A percentile compares a stretch with the other conserved stretches of the same genome.
These are phyloP conservation scores for Cygnus atratus DNA, from an alignment of 2,113 vertebrate genomes.

Conservation along the genomic window DNA sequence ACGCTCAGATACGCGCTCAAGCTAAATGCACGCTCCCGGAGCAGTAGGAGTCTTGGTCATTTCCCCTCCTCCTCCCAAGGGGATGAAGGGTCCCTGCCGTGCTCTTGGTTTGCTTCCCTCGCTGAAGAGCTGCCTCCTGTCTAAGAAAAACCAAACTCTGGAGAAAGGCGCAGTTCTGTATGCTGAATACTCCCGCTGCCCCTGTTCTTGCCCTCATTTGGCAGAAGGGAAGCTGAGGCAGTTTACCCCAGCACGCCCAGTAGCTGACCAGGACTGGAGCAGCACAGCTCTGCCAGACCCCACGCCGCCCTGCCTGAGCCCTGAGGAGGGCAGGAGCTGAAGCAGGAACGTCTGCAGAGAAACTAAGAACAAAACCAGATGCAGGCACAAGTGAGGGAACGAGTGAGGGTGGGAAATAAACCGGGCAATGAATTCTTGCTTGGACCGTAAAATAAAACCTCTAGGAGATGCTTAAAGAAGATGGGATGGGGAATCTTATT, in stretches of 20 bases:
- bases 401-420: neutral
- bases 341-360: neutral
- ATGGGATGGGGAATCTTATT: neutral
- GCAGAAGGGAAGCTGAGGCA: neutral
- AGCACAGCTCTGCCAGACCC: accelerated
- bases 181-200: neutral
- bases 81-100: accelerated
- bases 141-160: neutral
- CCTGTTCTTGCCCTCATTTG: neutral
- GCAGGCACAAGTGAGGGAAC: neutral
- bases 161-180: neutral
- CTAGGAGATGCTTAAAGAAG: neutral
- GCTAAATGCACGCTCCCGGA: accelerated
- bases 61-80: neutral
- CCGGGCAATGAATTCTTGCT: neutral
- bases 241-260: neutral
- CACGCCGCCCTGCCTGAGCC: accelerated
- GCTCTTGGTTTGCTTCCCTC: neutral
- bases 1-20: neutral
- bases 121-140: neutral
- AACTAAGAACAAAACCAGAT: neutral
- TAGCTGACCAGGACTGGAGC: neutral
- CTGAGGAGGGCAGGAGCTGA: neutral
- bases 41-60: neutral
- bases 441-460: neutral